Conservation (phyloP, 2,888 invertebrate species). For the Sthenelais limicola region DNA sequence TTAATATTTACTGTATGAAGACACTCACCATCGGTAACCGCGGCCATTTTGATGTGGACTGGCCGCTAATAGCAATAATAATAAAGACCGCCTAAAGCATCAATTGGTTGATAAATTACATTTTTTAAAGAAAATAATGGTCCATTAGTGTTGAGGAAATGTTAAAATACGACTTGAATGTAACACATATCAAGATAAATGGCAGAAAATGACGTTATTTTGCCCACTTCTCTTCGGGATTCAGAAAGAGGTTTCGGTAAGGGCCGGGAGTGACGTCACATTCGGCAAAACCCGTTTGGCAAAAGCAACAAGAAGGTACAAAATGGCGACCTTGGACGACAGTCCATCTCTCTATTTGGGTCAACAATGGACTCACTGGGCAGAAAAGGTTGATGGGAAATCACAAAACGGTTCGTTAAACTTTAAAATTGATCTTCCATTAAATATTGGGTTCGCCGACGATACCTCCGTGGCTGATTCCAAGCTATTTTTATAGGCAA, state of each 20-base stretch:
- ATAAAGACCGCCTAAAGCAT: too few relatives aligned
- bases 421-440: conserved; percentile 7
- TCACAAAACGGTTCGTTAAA: conserved; percentile 41
- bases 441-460: neutral
- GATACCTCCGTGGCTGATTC: neutral
- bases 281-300: conserved; percentile 65
- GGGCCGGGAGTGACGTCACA: conserved; percentile 67
- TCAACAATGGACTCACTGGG: conserved; percentile 71
- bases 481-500: conserved; percentile 35
- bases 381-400: conserved; percentile 55
- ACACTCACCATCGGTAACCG: conserved; percentile 36
- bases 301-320: conserved; percentile 71
- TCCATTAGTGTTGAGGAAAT: too few relatives aligned
- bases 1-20: too few relatives aligned
- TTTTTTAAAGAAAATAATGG: too few relatives aligned
- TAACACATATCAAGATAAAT: too few relatives aligned
- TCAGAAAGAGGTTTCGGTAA: conserved; percentile 43
- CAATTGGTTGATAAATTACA: too few relatives aligned
- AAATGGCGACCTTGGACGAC: conserved; percentile 73
- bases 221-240: conserved; percentile 33
- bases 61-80: conserved; percentile 31
- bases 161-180: too few relatives aligned
- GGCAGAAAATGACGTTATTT: too few relatives aligned
- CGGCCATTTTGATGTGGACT: conserved; percentile 28
- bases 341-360: conserved; percentile 72